phyloP scores from a whole-genome alignment of 2,797 vertebrate species.

The Threskiornis aethiopicus region DNA sequence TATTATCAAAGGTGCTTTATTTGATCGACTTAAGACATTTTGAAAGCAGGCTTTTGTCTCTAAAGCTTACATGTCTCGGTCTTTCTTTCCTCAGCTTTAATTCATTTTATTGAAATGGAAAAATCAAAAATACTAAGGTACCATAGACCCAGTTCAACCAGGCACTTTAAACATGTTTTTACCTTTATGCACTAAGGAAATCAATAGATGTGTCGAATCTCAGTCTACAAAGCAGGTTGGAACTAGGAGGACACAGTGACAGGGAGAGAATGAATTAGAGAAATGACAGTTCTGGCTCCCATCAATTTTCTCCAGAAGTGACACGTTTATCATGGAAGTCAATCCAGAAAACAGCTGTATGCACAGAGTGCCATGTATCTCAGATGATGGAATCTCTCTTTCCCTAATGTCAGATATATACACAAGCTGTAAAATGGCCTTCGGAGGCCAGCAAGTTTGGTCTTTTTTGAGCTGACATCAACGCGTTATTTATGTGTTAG shows the following conservation, averaged over 20 bases:
- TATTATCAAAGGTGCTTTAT: not conserved
- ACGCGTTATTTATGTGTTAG: not conserved
- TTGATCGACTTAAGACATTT: not conserved
- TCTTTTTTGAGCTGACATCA: not conserved
- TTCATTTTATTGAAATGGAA: not conserved
- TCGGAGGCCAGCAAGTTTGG: not conserved
- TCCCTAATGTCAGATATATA: not conserved
- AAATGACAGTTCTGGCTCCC: not conserved
- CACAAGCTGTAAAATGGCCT: not conserved
- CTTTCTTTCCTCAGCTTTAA: not conserved
- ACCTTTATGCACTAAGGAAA: not conserved
- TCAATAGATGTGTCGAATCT: not conserved
- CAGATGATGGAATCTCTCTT: constrained; percentile 7
- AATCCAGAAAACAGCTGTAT: not conserved
- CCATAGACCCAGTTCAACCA: not conserved
- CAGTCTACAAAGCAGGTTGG: not conserved
- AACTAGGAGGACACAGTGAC: not conserved
- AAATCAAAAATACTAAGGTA: not conserved
- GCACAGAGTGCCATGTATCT: not conserved
- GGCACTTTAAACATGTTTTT: not conserved
- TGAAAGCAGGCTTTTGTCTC: not conserved
- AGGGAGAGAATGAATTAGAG: not conserved
- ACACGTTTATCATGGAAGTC: not conserved
- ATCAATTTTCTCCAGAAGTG: constrained; percentile 7
- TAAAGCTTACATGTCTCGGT: not conserved